These are phyloP conservation scores for Poeciliopsis retropinna DNA, from an alignment of 2,113 vertebrate species.

Conservation along the genomic window DNA sequence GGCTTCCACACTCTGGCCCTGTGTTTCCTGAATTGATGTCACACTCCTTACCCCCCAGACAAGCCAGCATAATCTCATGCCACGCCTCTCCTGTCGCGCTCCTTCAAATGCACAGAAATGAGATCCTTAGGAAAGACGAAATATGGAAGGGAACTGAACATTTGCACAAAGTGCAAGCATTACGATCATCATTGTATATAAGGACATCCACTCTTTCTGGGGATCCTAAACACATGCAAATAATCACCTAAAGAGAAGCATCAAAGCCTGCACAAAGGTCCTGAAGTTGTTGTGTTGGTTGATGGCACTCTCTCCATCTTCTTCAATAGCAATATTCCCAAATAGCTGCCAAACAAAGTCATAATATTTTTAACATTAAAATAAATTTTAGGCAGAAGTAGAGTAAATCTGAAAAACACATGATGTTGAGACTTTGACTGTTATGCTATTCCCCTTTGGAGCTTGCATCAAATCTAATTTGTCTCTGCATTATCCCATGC, in stretches of 20 bases:
- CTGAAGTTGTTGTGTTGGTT: constrained; percentile 98
- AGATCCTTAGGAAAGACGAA: neutral
- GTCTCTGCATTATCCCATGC: neutral
- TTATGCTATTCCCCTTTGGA: neutral
- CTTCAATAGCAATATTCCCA: constrained; percentile 93
- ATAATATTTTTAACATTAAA: neutral
- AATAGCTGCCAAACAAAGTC: constrained; percentile 86
- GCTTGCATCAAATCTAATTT: neutral
- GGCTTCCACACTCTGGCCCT: constrained; percentile 90
- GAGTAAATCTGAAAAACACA: neutral
- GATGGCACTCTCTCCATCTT: constrained; percentile 88
- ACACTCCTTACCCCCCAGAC: constrained; percentile 87
- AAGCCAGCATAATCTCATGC: constrained; percentile 98
- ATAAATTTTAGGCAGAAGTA: neutral
- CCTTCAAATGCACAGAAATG: constrained; percentile 69
- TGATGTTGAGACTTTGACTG: neutral
- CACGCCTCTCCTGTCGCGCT: constrained; percentile 97
- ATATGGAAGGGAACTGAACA: no score
- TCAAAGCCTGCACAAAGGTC: constrained; percentile 95
- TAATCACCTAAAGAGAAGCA: constrained; percentile 96
- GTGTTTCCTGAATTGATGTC: constrained; percentile 83
- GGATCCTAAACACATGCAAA: constrained; percentile 4
- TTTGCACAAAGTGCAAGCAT: neutral
- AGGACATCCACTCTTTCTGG: neutral
- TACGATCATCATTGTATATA: neutral